A percentile compares a stretch with the other conserved stretches of the same genome.
These are phyloP conservation scores for Nanger granti DNA, from an alignment of 2,113 vertebrate species.

Conservation along the genomic window DNA sequence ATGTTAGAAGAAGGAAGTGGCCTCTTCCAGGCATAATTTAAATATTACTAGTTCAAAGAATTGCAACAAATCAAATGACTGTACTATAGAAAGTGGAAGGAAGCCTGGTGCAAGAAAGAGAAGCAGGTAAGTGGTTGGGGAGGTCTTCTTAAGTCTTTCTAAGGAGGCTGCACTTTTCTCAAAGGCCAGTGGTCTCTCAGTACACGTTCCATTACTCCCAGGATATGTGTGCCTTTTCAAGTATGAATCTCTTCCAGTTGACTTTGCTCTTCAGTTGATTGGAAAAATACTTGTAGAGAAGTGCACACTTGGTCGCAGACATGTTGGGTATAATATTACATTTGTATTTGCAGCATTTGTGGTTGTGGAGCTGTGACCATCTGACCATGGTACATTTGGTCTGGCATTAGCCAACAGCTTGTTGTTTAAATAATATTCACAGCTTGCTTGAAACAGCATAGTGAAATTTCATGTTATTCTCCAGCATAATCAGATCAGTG, in stretches of 20 bases:
- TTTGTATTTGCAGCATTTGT: slow-evolving; percentile 8
- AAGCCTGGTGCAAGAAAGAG: background rate
- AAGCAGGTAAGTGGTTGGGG: background rate
- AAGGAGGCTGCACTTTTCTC: background rate
- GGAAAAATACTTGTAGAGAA: slow-evolving; percentile 36
- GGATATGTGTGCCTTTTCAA: background rate
- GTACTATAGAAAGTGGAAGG: background rate
- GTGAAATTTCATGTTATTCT: background rate
- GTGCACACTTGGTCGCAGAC: background rate
- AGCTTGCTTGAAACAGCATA: slow-evolving; percentile 13
- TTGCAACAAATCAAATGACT: background rate
- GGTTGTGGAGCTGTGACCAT: background rate
- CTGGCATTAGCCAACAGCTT: slow-evolving; percentile 7
- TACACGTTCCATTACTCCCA: background rate
- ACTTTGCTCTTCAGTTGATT: background rate
- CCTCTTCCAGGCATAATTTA: background rate
- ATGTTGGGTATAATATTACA: background rate
- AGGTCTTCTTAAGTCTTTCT: background rate
- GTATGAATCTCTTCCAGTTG: background rate
- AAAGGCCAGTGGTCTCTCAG: background rate
- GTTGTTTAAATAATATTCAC: slow-evolving; percentile 34
- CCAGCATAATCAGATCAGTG: slow-evolving; percentile 6
- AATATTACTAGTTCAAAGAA: background rate
- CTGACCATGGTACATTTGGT: background rate
- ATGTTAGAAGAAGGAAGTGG: background rate